These are phyloP conservation scores for Zaprionus taronus DNA, from an alignment of 1,140 invertebrate genomes.

Conservation along the genomic window DNA sequence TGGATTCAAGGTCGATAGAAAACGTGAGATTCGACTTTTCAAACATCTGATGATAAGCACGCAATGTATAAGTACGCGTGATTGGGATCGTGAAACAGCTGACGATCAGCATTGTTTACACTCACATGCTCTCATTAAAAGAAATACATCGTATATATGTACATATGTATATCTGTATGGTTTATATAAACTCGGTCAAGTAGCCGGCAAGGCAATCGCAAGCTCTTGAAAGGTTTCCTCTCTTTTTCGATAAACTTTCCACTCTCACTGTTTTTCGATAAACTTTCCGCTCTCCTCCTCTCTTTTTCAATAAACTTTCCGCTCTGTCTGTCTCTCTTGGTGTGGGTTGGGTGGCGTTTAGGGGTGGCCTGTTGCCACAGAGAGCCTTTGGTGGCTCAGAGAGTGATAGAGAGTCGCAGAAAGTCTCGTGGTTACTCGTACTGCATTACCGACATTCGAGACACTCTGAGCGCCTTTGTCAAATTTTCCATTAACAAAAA, in stretches of 20 bases:
- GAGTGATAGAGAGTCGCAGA: constrained; percentile 12
- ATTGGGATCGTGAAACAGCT: constrained; percentile 51
- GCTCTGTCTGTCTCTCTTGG: constrained; percentile 13
- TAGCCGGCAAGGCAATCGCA: constrained; percentile 37
- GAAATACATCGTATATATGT: constrained; percentile 10
- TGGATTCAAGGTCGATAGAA: constrained; percentile 57
- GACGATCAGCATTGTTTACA: constrained; percentile 72
- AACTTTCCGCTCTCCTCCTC: constrained; percentile 30
- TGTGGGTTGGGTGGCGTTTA: constrained; percentile 49
- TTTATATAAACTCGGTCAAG: constrained; percentile 34
- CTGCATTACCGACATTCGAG: constrained; percentile 61
- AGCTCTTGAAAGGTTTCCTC: constrained; percentile 41
- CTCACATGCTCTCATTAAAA: constrained; percentile 14
- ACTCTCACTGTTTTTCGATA: background rate
- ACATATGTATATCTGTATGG: constrained; percentile 6
- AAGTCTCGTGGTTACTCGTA: constrained; percentile 34
- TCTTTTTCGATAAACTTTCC: constrained; percentile 53
- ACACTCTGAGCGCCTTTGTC: constrained; percentile 48
- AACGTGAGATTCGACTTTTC: constrained; percentile 25
- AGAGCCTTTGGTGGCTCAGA: constrained; percentile 29
- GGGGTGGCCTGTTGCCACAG: constrained; percentile 68
- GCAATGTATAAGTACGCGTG: background rate
- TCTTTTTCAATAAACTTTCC: background rate
- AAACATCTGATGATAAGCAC: constrained; percentile 54
- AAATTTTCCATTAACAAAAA: constrained; percentile 70